These are phyloP conservation scores for Lucilia sericata DNA, from an alignment of 1,140 invertebrate genomes.

Conservation along the genomic window DNA sequence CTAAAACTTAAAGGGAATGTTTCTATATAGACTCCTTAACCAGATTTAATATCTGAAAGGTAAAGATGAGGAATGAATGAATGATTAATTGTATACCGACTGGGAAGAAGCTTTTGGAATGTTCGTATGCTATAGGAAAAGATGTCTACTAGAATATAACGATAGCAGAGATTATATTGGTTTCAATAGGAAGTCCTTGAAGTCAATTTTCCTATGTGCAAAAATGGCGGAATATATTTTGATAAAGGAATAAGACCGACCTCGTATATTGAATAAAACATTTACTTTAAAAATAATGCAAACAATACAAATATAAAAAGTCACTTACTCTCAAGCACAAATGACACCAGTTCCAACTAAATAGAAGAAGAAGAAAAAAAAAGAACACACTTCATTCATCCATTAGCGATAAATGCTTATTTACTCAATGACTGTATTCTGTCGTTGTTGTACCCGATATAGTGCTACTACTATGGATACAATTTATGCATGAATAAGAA, in stretches of 20 bases:
- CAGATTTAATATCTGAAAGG: no score
- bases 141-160: no score
- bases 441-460: background rate
- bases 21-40: no score
- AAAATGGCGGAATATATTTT: background rate
- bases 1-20: no score
- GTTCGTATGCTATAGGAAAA: no score
- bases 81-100: no score
- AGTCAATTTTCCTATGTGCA: no score
- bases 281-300: constrained; percentile 1
- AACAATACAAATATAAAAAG: background rate
- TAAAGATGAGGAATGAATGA: no score
- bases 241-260: background rate
- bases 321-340: background rate
- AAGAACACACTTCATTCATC: constrained; percentile 5
- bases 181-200: no score
- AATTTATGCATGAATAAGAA: constrained; percentile 28
- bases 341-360: background rate
- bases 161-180: no score
- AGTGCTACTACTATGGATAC: background rate
- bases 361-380: no score
- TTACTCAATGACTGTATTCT: constrained; percentile 11
- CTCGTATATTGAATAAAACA: constrained; percentile 16
- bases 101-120: no score
- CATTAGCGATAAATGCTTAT: constrained; percentile 29